Base-by-base conservation (phyloP, 92 coral and sea anemone species). In the Meandrina meandrites region DNA sequence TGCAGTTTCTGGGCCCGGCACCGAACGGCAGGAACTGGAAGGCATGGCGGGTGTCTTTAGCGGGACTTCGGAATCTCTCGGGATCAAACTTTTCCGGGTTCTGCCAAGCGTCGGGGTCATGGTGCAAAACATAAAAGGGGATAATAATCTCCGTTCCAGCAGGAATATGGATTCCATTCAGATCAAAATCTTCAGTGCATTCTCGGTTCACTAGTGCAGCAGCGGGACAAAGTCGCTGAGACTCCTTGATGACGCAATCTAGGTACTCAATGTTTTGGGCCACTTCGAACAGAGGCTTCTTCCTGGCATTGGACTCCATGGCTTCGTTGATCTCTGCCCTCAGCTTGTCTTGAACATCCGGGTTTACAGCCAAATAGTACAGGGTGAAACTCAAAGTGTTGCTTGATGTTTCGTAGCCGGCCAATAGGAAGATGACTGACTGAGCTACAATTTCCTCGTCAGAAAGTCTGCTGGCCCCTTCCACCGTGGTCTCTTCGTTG, bases 1-100 rank as follows among this genome's bases (percentile, higher is more conserved):
- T 92, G 80, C 94, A 92, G 83, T 86, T 82, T 30, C 94, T 90
- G n/a, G 93, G 95, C 67, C 95, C 95, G 32, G 87, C 91, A 34
- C 95, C 95, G 84, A 87, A 92, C 11, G 91, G 93, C 15, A 92
- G 50, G 68, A 82, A 90, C 81, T 90, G 95, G 86, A 83, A 92
- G 69, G 95, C 85, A 69, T 90, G 93, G 60, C 95, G 92, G 54
- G 88, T 67, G 45, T 84, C 93, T 76, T 87, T 87, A 71, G 89
- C 94, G 18, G 90, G 87, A 70, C 84, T 85, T 35, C 81, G 87
- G 79, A 91, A 91, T 83, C 94, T 89, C 71, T 91, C 93, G n/a
- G 91, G 93, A 40, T 91, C 91, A 76, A 91, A 87, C 82, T 87
- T 83, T 14, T 83, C 85, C 32, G 83, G 85, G 31, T 87, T 42